Base-by-base conservation (phyloP, 1,140 invertebrate species). In the Heterodera carotae region DNA sequence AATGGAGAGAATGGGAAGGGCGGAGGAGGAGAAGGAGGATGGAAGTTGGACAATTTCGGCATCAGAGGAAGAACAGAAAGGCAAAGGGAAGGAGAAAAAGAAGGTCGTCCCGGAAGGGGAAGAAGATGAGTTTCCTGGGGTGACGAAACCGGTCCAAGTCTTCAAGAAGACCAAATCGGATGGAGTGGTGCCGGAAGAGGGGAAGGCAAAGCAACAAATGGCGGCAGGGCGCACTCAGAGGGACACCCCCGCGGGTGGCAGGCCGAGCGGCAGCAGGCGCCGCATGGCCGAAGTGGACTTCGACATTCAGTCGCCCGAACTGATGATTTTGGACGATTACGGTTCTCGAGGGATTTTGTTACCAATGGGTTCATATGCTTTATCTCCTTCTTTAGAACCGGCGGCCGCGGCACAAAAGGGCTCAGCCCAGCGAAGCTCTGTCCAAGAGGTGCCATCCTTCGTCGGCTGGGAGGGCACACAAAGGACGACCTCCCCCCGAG, bases 251-350 rank as follows among this genome's bases (percentile, higher is more conserved):
- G 75, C 27, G n/a, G 59, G 25, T 15, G 76, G 75, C n/a, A 48
- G 60, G 12, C n/a, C 74, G 29, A 22, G 34, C 25, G 39, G 48
- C 8, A 68, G 75, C 56, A 33, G 33, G 31, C 33, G 64, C 15
- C 29, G 64, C n/a, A 76, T 31, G 48, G 71, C 43, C 67, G 72
- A 79, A 31, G 77, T 88, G 36, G 86, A 86, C 36, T 83, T 86
- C 59, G 85, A 86, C 33, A 79, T 86, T 31, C 74, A 64, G n/a
- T 83, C 86, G 25, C 77, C 84, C 2, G 86, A 86, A 43, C 27
- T 86, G 27, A 86, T 86, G 3, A 87, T 86, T 56, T 60, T 86
- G 56, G 85, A 86, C 68, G 81, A 80, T 48, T 78, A 85, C 34
- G 77, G 77, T 53, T 69, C 27, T 31, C 6, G 78, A 31, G 34